A percentile compares a stretch with the other conserved stretches of the same genome.
Evolutionary conservation across 2,888 invertebrate species (phyloP).

Genomic region (Margaritifera margaritifera): DNA sequence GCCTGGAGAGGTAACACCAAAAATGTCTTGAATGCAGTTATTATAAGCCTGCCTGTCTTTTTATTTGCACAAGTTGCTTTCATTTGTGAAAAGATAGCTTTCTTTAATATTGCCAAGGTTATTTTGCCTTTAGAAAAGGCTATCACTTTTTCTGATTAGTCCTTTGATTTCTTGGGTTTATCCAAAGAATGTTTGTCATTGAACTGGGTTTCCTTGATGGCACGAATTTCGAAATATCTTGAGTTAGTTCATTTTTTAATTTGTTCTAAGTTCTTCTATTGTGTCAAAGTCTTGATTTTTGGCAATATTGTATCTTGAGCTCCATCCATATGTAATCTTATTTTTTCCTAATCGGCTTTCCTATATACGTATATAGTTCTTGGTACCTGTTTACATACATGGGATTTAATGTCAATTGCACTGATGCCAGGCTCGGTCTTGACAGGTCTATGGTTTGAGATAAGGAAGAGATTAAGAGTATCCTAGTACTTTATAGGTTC

Average conservation of each 20-base stretch:
- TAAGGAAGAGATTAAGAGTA: conserved; percentile 7
- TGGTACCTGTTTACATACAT: neutral
- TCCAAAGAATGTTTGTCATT: conserved; percentile 3
- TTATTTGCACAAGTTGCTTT: neutral
- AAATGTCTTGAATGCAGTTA: conserved; percentile 1
- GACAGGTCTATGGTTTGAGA: conserved; percentile 6
- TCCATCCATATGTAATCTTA: neutral
- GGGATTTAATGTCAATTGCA: neutral
- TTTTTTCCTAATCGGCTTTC: conserved; percentile 3
- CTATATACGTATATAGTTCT: neutral
- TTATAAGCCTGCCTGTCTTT: conserved; percentile 5
- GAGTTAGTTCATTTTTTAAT: neutral
- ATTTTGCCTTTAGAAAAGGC: conserved; percentile 1
- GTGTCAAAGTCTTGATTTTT: neutral
- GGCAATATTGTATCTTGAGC: neutral
- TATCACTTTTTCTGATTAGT: conserved; percentile 9
- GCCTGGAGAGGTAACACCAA: neutral
- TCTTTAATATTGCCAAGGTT: neutral
- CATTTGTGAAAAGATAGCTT: neutral
- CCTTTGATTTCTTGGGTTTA: conserved; percentile 3
- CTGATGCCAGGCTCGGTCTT: conserved; percentile 1
- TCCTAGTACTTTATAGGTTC: conserved; percentile 5
- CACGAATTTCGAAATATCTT: conserved; percentile 2
- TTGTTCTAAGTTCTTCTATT: neutral
- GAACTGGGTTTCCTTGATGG: conserved; percentile 1